phyloP scores from a whole-genome alignment of 1,140 invertebrate species.

The Lepidurus couesii region DNA sequence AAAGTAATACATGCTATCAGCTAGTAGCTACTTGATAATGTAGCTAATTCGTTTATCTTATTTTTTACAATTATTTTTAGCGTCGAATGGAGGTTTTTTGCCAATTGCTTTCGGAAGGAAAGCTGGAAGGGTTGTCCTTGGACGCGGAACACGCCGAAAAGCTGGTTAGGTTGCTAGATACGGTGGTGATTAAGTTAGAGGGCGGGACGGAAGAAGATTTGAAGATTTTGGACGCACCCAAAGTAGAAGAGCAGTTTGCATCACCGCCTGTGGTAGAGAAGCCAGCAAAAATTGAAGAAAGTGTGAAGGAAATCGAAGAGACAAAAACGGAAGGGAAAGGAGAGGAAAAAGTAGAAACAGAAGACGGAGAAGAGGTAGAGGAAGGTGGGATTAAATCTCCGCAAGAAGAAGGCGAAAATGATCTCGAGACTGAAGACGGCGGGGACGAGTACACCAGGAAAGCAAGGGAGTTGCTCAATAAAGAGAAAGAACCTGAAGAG shows the following conservation, averaged over 20 bases:
- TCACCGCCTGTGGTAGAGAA: neutral
- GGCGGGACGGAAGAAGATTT: conserved; percentile 94
- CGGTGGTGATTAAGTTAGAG: conserved; percentile 94
- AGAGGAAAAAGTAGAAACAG: conserved; percentile 46
- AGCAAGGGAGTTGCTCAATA: neutral
- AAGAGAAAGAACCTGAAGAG: conserved; percentile 18
- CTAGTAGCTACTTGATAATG: neutral
- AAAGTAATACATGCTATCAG: conserved; percentile 55
- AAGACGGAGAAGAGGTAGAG: conserved; percentile 47
- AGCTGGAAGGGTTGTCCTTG: conserved; percentile 70
- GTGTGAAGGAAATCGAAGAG: conserved; percentile 42
- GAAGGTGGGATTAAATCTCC: conserved; percentile 40
- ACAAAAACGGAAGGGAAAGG: conserved; percentile 46
- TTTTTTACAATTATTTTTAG: conserved; percentile 45
- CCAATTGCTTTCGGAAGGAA: conserved; percentile 68
- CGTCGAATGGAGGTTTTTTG: conserved; percentile 84
- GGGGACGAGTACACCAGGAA: neutral
- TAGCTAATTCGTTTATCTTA: too few species aligned
- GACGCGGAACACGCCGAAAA: conserved; percentile 83
- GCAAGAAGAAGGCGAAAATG: neutral
- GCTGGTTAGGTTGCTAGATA: conserved; percentile 83
- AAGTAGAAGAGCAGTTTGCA: conserved; percentile 31
- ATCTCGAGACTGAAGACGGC: neutral
- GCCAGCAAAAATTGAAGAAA: conserved; percentile 38
- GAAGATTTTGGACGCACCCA: conserved; percentile 62